These are phyloP conservation scores for Montifringilla adamsi DNA, from an alignment of 2,113 vertebrate species.

Conservation along the genomic window DNA sequence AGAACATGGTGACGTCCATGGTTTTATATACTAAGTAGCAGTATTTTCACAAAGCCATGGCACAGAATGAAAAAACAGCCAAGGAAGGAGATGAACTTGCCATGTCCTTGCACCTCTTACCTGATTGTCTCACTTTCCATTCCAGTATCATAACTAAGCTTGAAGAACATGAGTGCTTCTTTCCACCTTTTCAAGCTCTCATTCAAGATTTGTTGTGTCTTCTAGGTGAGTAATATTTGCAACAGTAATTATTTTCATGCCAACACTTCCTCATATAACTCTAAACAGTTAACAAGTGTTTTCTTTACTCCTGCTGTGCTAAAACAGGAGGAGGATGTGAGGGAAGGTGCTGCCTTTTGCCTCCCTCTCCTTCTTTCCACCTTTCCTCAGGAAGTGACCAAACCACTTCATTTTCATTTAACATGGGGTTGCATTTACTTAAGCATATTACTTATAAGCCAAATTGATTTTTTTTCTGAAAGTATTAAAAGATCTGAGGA, in stretches of 20 bases:
- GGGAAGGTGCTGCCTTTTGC: background rate
- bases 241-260: background rate
- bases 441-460: background rate
- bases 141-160: conserved; percentile 84
- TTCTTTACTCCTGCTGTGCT: background rate
- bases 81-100: background rate
- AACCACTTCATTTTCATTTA: background rate
- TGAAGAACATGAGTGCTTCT: conserved; percentile 87
- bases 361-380: background rate
- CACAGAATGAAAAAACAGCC: background rate
- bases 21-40: background rate
- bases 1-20: background rate
- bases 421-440: background rate
- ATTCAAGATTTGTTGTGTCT: conserved; percentile 77
- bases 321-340: background rate
- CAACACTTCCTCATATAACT: background rate
- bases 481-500: background rate
- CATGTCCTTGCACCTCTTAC: background rate
- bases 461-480: background rate
- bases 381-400: background rate
- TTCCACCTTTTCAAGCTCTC: conserved; percentile 85
- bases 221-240: conserved; percentile 75
- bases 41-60: background rate
- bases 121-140: background rate
- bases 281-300: background rate